Base-by-base conservation (phyloP, 2,888 invertebrate genomes). In the Pelosia muscerda region DNA sequence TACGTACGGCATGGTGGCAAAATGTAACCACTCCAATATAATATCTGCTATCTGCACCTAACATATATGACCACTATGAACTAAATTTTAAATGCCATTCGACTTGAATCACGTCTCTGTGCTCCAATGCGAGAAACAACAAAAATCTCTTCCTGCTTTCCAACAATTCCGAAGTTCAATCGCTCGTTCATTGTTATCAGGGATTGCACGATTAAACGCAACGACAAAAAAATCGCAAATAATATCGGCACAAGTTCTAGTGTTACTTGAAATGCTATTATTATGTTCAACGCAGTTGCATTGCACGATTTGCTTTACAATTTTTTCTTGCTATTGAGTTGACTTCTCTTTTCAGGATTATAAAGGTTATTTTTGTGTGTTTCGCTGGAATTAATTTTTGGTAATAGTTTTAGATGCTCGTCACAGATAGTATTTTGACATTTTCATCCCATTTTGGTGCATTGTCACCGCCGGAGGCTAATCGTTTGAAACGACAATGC, bases 341-440 rank as follows among this genome's bases (percentile, higher is more conserved):
- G 23, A 66, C 28, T 63, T 57, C n/a, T 79, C 60, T 67, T 15
- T 3, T 25, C 13, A 8, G 22, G 2, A n/a, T 0, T 0, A 22
- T 67, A 78, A 66, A 68, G 74, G 78, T 66, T 63, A 66, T 65
- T 82, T 79, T 79, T 19, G 59, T 55, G 63, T 72, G 71, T 53
- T 58, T 69, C 19, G 25, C 11, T 70, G 69, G 65, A 38, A 15
- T 49, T 19, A 49, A 70, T 67, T 56, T 25, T 65, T 66, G 73
- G 77, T 71, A 64, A 73, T 68, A 72, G 70, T 79, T 84, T 85
- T 82, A 90, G 93, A 93, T 93, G 81, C 89, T 87, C 85, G 83
- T 82, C 80, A 78, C 77, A 91, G 93, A 94, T 94, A 90, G 91
- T 92, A 92, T 93, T 93, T 93, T 94, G 94, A 93, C 94, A 90